Percentiles rank a stretch among this genome's conserved stretches.
phyloP scores from a whole-genome alignment of 2,888 invertebrate genomes.

The Helleia helle region DNA sequence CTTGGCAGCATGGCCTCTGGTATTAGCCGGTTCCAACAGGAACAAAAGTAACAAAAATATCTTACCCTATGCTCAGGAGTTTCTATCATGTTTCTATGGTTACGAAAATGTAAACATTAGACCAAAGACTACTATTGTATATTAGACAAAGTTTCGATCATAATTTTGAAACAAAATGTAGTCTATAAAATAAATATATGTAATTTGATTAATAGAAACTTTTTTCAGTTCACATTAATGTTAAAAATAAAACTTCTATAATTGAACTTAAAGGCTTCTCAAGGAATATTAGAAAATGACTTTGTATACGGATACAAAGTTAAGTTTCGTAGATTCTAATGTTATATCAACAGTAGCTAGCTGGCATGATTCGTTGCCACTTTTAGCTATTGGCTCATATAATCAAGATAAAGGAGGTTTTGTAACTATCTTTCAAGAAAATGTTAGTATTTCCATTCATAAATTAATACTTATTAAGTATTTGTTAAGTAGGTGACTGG shows the following conservation, averaged over 20 bases:
- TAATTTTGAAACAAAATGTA: neutral
- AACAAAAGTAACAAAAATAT: too few species aligned
- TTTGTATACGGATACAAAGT: conserved; percentile 87
- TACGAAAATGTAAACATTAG: conserved; percentile 8
- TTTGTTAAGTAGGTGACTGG: neutral
- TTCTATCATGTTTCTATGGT: conserved; percentile 6
- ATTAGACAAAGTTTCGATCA: neutral
- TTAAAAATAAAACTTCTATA: neutral
- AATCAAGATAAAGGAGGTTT: conserved; percentile 92
- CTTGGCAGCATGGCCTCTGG: too few species aligned
- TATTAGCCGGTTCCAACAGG: too few species aligned
- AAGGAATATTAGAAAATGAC: too few species aligned
- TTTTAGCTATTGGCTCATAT: conserved; percentile 90
- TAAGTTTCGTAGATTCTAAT: conserved; percentile 82
- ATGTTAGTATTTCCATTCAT: conserved; percentile 79
- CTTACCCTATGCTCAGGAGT: too few species aligned
- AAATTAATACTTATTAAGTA: neutral
- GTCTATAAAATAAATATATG: neutral
- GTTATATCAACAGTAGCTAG: conserved; percentile 86
- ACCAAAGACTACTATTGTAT: too few species aligned
- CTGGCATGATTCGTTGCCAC: conserved; percentile 87
- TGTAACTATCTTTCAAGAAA: conserved; percentile 90
- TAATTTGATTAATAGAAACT: too few species aligned
- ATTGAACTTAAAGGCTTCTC: neutral
- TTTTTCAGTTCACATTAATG: too few species aligned